Percentiles rank a stretch among this genome's conserved stretches.
These are phyloP conservation scores for Pampus argenteus DNA, from an alignment of 2,797 vertebrate species.

Conservation along the genomic window DNA sequence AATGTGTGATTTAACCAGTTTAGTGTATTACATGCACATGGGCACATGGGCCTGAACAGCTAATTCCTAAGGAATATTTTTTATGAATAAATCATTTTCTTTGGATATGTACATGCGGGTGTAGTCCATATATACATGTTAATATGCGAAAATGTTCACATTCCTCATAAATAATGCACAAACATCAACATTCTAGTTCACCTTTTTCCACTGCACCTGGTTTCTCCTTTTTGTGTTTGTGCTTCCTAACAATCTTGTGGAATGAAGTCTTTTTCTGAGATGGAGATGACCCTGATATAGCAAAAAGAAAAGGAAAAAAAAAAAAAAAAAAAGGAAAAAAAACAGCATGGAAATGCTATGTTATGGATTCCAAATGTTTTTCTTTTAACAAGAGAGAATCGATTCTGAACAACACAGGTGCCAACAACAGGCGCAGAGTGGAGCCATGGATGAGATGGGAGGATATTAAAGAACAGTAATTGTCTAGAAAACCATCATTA, in stretches of 20 bases:
- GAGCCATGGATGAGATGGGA: conserved; percentile 54
- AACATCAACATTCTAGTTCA: conserved; percentile 76
- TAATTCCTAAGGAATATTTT: background rate
- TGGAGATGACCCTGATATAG: conserved; percentile 93
- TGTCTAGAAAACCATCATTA: conserved; percentile 4
- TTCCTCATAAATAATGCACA: conserved; percentile 27
- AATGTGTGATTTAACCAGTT: background rate
- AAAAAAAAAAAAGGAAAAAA: conserved; percentile 66
- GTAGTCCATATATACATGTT: background rate
- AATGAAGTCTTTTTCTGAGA: conserved; percentile 97
- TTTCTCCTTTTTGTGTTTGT: conserved; percentile 96
- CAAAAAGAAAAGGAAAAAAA: too few relatives aligned
- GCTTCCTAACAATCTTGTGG: conserved; percentile 98
- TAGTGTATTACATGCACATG: background rate
- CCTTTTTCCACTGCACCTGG: conserved; percentile 92
- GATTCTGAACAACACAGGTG: conserved; percentile 40
- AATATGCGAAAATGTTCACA: conserved; percentile 2
- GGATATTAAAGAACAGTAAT: conserved; percentile 45
- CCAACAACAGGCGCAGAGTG: conserved; percentile 39
- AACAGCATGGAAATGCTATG: conserved; percentile 76
- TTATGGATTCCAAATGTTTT: conserved; percentile 75
- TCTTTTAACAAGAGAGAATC: conserved; percentile 54
- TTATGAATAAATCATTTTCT: background rate
- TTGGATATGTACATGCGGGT: background rate
- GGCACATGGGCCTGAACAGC: background rate